Evolutionary conservation across 2,888 invertebrate genomes (phyloP).

Genomic region (Macaria liturata): DNA sequence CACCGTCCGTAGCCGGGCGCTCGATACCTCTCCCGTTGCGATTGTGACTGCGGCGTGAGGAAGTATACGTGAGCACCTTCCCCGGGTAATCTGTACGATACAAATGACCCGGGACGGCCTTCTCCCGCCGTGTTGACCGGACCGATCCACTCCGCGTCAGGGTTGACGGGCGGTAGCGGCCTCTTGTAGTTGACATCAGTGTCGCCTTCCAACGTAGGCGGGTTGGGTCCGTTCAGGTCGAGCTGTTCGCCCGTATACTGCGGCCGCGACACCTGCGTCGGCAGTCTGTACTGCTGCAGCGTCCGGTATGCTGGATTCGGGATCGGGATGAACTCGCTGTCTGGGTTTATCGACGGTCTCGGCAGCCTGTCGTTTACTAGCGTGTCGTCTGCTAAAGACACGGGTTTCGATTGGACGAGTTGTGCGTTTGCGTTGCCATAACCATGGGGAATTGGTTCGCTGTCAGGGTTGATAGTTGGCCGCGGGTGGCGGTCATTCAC

Average conservation of each 20-base stretch:
- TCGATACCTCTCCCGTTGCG: conserved; percentile 63
- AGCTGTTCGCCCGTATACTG: conserved; percentile 69
- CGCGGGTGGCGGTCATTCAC: conserved; percentile 88
- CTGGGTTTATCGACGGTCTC: conserved; percentile 86
- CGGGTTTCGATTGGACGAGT: conserved; percentile 62
- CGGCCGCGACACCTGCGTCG: conserved; percentile 60
- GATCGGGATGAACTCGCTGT: conserved; percentile 85
- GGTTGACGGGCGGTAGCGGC: conserved; percentile 81
- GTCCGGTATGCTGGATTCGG: conserved; percentile 71
- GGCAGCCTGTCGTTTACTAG: conserved; percentile 88
- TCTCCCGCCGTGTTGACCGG: conserved; percentile 74
- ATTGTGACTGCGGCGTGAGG: conserved; percentile 85
- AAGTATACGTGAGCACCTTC: conserved; percentile 91
- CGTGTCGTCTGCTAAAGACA: conserved; percentile 85
- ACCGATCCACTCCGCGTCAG: conserved; percentile 84
- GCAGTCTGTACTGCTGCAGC: conserved; percentile 59
- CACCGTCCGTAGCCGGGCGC: conserved; percentile 73
- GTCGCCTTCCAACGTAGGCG: conserved; percentile 70
- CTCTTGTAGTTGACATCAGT: conserved; percentile 83
- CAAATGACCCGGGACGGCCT: conserved; percentile 84
- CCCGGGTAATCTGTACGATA: conserved; percentile 89
- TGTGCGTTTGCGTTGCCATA: conserved; percentile 52
- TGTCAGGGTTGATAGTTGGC: conserved; percentile 87
- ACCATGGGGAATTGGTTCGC: conserved; percentile 75
- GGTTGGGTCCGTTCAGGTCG: conserved; percentile 56